Percentiles rank a stretch among this genome's conserved stretches.
phyloP scores from a whole-genome alignment of 2,888 invertebrate species.

The Agrilus cyanescens region DNA sequence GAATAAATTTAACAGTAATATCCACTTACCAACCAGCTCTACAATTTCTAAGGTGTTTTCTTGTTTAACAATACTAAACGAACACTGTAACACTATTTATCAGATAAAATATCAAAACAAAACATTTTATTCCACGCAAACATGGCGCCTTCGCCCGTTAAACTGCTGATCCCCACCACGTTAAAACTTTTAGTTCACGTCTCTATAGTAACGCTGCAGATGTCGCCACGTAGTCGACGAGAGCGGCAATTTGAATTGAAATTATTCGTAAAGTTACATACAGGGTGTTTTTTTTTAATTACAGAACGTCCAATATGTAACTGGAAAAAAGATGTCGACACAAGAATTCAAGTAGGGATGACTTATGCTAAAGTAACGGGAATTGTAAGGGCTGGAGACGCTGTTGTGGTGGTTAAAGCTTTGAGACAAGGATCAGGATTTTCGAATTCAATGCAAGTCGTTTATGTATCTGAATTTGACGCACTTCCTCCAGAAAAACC shows the following conservation, averaged over 20 bases:
- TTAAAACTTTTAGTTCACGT: no score
- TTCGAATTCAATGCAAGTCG: constrained; percentile 56
- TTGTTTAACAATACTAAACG: no score
- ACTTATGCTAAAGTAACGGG: constrained; percentile 50
- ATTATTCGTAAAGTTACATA: constrained; percentile 17
- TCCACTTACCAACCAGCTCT: no score
- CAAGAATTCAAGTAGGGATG: constrained; percentile 45
- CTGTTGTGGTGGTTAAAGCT: constrained; percentile 58
- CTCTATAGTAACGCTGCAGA: no score
- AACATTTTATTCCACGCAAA: no score
- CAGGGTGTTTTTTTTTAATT: not conserved
- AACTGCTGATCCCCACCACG: no score
- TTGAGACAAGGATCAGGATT: constrained; percentile 49
- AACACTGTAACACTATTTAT: no score
- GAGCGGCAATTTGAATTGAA: constrained; percentile 12
- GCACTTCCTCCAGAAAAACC: not conserved
- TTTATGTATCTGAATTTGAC: constrained; percentile 35
- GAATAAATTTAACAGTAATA: no score
- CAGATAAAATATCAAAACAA: no score
- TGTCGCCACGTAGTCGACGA: not conserved
- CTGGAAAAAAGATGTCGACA: constrained; percentile 47
- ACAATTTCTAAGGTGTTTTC: no score
- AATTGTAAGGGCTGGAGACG: constrained; percentile 56
- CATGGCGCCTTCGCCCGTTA: no score
- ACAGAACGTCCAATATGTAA: constrained; percentile 1